Evolutionary conservation across 2,888 invertebrate genomes (phyloP).

Genomic region (Acleris cristana): DNA sequence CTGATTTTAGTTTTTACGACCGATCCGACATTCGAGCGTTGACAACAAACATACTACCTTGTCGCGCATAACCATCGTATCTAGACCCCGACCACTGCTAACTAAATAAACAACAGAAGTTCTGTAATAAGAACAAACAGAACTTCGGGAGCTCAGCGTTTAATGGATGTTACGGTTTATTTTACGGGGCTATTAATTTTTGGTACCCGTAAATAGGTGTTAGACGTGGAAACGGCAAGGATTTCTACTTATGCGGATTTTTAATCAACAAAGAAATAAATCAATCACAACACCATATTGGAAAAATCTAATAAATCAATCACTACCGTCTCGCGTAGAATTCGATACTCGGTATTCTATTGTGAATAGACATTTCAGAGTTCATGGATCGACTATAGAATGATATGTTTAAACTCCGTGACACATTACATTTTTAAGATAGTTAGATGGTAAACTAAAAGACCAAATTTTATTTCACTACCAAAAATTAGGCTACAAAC

Average conservation of each 20-base stretch:
- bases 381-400: too few species aligned
- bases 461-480: too few species aligned
- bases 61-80: conserved; percentile 18
- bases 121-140: conserved; percentile 3
- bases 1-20: conserved; percentile 55
- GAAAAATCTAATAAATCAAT: too few species aligned
- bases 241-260: neutral
- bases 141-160: conserved; percentile 20
- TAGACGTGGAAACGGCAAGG: conserved; percentile 1
- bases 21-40: conserved; percentile 44
- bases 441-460: too few species aligned
- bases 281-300: too few species aligned
- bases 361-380: too few species aligned
- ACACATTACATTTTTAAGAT: too few species aligned
- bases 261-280: too few species aligned
- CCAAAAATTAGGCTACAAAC: too few species aligned
- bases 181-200: conserved; percentile 40
- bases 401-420: too few species aligned
- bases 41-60: conserved; percentile 36
- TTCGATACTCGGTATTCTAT: too few species aligned
- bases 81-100: conserved; percentile 24
- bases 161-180: conserved; percentile 34
- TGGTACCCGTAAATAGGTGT: conserved; percentile 11
- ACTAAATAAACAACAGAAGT: conserved; percentile 10
- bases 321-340: too few species aligned